Evolutionary conservation across 2,797 vertebrate genomes (phyloP).

Genomic region (Hyperoplus lanceolatus): DNA sequence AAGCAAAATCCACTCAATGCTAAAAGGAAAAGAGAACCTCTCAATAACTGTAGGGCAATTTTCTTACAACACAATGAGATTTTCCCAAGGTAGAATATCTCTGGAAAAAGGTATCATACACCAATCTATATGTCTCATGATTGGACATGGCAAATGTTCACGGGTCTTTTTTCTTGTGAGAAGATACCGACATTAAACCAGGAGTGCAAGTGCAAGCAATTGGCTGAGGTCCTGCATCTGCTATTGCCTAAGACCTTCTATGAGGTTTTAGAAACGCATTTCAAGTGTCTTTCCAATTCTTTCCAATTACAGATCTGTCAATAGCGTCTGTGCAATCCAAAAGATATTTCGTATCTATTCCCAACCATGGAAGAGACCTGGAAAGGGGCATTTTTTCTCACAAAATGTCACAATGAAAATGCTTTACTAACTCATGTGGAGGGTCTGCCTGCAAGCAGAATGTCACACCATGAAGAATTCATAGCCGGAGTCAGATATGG

Average conservation of each 20-base stretch:
- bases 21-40: slow-evolving; percentile 12
- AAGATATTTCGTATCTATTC: slow-evolving; percentile 27
- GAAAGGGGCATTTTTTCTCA: slow-evolving; percentile 26
- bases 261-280: slow-evolving; percentile 16
- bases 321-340: slow-evolving; percentile 21
- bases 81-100: neutral
- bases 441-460: neutral
- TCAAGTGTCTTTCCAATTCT: slow-evolving; percentile 27
- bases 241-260: neutral
- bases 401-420: slow-evolving; percentile 29
- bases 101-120: neutral
- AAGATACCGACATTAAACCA: slow-evolving; percentile 4
- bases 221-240: neutral
- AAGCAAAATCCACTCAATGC: neutral
- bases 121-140: slow-evolving; percentile 3
- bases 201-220: neutral
- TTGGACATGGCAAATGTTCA: neutral
- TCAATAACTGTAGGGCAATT: slow-evolving; percentile 2
- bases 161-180: slow-evolving; percentile 9
- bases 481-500: neutral
- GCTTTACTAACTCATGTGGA: neutral
- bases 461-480: slow-evolving; percentile 4
- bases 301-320: too few relatives aligned
- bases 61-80: slow-evolving; percentile 4
- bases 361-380: neutral